Base-by-base conservation (phyloP, 2,888 invertebrate genomes). In the Rugalucina vietnamica region DNA sequence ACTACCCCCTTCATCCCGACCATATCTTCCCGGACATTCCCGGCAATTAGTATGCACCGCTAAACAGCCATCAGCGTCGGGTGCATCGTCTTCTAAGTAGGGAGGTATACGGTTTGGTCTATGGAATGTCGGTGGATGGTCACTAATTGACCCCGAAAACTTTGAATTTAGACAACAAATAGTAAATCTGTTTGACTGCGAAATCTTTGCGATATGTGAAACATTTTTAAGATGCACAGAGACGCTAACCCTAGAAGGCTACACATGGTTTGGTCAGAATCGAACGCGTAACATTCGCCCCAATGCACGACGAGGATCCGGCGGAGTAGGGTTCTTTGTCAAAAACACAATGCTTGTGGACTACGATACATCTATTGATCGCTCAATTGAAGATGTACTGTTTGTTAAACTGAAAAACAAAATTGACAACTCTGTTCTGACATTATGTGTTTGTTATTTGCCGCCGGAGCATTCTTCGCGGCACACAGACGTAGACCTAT, bases 241-340 rank as follows among this genome's bases (percentile, higher is more conserved):
- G 34, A 37, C 37, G 14, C 24, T 80, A 27, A 18, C 8, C 29
- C 3, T 80, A 1, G 10, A 34, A 18, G 50, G n/a, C 14, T 73
- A 80, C 60, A 57, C 57, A 12, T 80, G 73, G 76, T 34, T 71
- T 57, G 70, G 76, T 27, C 54, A 81, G 14, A 81, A 81, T 27
- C 34, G 81, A 18, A 54, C 18, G n/a, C 32, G 24, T 1, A 27
- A 34, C 32, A 24, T 70, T 37, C 49, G 49, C 72, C n/a, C 1
- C 5, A 75, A 70, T 21, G 81, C 72, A n/a, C 65, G 36, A 32
- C 76, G 71, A 21, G 81, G 76, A 8, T 81, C 76, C 2, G 76
- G 81, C 10, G 76, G 76, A 3, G 81, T 81, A 1, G 76, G 76
- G 1, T 24, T 76, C 24, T 75, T 76, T 37, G 34, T 81, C 12